Evolutionary conservation across 53 echinoderm and acorn worm genomes (phyloP), one percentile per base, ranked within the genome.

Genomic region (Echinometra lucunter): DNA sequence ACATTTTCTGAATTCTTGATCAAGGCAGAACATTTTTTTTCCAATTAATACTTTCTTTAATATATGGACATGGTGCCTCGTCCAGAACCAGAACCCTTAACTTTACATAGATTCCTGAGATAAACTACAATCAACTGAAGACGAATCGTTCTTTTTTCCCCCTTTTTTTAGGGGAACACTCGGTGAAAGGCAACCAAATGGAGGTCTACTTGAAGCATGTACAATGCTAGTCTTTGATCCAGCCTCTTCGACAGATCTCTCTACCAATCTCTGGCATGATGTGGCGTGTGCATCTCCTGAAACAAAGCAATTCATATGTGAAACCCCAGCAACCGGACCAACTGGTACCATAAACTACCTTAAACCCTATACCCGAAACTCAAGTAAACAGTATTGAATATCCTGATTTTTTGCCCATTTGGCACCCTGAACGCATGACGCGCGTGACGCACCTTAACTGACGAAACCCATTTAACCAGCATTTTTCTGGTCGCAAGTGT

Each of bases 281-380:
- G 78, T 94, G 28, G 96, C 96, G 10, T 96, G 95, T 57, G 96
- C 94, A 23, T 93, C 95, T 16, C 66, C 81, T 12, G 94, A 94
- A 32, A 56, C 95, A 55, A 63, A 66, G 18, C 95, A 96, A 53
- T 96, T 94, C 89, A 67, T 96, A 6, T 96, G 96, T 94, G 94
- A 96, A 92, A 58, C 42, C n/a, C 8, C 25, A 37, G 95, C 58
- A 16, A 15, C 57, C 11, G 89, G 40, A 37, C 4, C 3, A 60
- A 12, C 25, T 3, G 44, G 91, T 91, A 91, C 2, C 40, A 21
- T 72, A 13, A 30, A 53, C 53, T 53, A 0, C 4, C 0, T 53
- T n/a, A n/a, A n/a, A n/a, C n/a, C n/a, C 9, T 53, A 53, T 53
- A 53, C 53, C 53, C 13, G 53, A n/a, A n/a, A n/a, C n/a, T n/a